A percentile compares a stretch with the other conserved stretches of the same genome.
Conservation (phyloP, 2,888 invertebrate genomes). For the Platycheirus rosarum region DNA sequence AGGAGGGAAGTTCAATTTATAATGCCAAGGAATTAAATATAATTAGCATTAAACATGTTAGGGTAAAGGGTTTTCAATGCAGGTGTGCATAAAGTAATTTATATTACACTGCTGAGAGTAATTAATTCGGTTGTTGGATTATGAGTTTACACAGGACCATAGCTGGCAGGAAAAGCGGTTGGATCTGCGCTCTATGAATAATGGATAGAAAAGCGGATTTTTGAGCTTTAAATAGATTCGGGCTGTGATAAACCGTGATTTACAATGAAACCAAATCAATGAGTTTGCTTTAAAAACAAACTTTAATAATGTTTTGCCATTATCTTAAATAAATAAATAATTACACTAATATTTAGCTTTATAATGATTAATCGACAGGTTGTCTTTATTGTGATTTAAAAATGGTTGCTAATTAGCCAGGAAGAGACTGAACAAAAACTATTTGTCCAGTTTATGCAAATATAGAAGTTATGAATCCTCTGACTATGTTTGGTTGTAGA, state of each 20-base stretch:
- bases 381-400: too few relatives aligned
- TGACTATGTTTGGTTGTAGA: too few relatives aligned
- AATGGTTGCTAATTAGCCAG: too few relatives aligned
- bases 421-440: too few relatives aligned
- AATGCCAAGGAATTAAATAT: constrained; percentile 69
- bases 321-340: too few relatives aligned
- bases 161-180: background rate
- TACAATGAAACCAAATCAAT: background rate
- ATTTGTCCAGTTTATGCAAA: too few relatives aligned
- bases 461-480: too few relatives aligned
- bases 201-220: constrained; percentile 47
- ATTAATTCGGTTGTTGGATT: constrained; percentile 69
- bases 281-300: too few relatives aligned
- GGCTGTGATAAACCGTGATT: constrained; percentile 24
- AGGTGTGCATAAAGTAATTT: constrained; percentile 73
- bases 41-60: constrained; percentile 70
- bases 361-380: too few relatives aligned
- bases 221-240: constrained; percentile 5
- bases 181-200: constrained; percentile 42
- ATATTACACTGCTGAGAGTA: constrained; percentile 72
- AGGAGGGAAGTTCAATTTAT: constrained; percentile 56
- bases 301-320: too few relatives aligned
- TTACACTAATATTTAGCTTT: too few relatives aligned
- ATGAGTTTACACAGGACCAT: constrained; percentile 18
- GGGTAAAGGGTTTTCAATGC: constrained; percentile 61